These are phyloP conservation scores for Pollimyrus isidori DNA, from an alignment of 2,113 vertebrate genomes.

Conservation along the genomic window DNA sequence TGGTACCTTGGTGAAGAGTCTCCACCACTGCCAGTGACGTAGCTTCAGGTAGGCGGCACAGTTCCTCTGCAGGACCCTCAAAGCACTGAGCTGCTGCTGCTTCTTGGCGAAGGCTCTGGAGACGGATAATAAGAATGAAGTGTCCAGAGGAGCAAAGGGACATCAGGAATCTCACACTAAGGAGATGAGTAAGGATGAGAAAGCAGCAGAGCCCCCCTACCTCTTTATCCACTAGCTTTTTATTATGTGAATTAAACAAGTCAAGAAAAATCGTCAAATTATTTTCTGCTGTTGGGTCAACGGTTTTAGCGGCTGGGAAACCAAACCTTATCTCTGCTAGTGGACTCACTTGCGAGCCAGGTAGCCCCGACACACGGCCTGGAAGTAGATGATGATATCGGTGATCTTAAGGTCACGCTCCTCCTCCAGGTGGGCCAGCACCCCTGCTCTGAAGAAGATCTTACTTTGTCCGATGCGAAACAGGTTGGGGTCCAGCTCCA, in stretches of 20 bases:
- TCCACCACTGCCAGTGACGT: constrained; percentile 98
- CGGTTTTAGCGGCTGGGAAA: not conserved
- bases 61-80: constrained; percentile 95
- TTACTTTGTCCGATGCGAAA: constrained; percentile 97
- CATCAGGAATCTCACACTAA: not conserved
- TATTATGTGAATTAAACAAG: not conserved
- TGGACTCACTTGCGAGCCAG: constrained; percentile 85
- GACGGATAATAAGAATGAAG: not conserved
- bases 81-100: constrained; percentile 89
- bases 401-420: constrained; percentile 97
- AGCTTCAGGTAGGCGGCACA: constrained; percentile 92
- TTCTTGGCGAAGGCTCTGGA: constrained; percentile 90
- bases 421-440: constrained; percentile 92
- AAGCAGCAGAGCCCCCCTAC: not conserved
- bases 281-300: not conserved
- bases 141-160: not conserved
- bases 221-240: not conserved
- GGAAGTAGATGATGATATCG: constrained; percentile 96
- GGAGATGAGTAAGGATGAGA: not conserved
- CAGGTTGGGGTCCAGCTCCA: constrained; percentile 92
- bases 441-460: constrained; percentile 96
- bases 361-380: constrained; percentile 90
- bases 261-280: not conserved
- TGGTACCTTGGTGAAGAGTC: constrained; percentile 88
- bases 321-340: not conserved